These are phyloP conservation scores for Melipona quadrifasciata DNA, from an alignment of 1,140 invertebrate species.

Conservation along the genomic window DNA sequence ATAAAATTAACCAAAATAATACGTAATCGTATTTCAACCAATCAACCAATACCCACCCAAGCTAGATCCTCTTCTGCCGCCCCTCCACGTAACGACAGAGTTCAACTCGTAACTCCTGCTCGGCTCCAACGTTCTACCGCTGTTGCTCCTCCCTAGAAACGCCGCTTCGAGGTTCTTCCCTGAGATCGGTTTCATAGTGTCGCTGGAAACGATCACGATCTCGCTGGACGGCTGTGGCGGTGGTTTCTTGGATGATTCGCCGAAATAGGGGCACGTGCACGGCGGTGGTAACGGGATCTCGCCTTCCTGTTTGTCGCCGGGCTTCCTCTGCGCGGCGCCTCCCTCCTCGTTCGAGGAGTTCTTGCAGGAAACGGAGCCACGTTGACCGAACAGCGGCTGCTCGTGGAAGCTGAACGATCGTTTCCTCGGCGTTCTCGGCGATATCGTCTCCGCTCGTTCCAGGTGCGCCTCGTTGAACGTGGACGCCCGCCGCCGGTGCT, in stretches of 20 bases:
- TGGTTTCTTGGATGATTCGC: constrained; percentile 82
- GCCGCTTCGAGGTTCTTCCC: constrained; percentile 53
- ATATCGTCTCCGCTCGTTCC: constrained; percentile 71
- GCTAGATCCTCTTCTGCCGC: constrained; percentile 73
- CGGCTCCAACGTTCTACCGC: constrained; percentile 10
- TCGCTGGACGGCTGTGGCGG: constrained; percentile 79
- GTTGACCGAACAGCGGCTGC: constrained; percentile 41
- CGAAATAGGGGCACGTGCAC: constrained; percentile 90
- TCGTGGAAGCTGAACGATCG: constrained; percentile 82
- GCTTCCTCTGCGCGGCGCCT: constrained; percentile 35
- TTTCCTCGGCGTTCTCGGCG: constrained; percentile 75
- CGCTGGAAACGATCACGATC: constrained; percentile 83
- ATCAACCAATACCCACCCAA: constrained; percentile 60
- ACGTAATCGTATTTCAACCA: no score
- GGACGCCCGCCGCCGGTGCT: constrained; percentile 80
- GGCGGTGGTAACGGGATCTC: constrained; percentile 85
- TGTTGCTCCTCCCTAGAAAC: constrained; percentile 47
- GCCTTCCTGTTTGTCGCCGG: constrained; percentile 29
- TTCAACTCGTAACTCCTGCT: constrained; percentile 51
- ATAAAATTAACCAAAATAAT: no score
- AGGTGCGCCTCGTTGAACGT: constrained; percentile 82
- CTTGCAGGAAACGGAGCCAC: constrained; percentile 35
- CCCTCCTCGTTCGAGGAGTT: constrained; percentile 58
- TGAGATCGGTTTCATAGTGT: constrained; percentile 68
- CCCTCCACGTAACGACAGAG: constrained; percentile 75